Base-by-base conservation (phyloP, 1,140 invertebrate species). In the Psilanteris sp. region DNA sequence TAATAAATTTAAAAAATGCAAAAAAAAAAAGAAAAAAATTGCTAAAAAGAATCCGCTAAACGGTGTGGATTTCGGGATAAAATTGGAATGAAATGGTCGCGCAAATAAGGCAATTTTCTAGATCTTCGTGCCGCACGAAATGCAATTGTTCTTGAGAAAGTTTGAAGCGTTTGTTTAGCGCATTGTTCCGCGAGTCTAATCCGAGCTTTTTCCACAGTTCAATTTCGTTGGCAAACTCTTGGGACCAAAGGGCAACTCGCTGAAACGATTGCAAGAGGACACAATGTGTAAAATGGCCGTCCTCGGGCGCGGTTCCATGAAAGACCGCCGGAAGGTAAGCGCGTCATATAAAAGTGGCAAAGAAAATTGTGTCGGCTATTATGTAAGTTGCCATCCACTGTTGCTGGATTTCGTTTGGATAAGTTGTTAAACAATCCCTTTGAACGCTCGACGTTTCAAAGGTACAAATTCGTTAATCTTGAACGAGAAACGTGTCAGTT, bases 221-320 rank as follows among this genome's bases (percentile, higher is more conserved):
- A 97, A 98, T 87, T 98, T 97, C 89, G 95, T 97, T 72, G 96
- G 96, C 13, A 97, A 97, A 89, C 88, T 98, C 34, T 87, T 98
- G 78, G 96, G 97, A 44, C 96, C 96, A 13, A 97, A 97, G 89
- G 97, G 96, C 20, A 95, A 95, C 84, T 96, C 96, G 0, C 89
- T 98, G 84, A 97, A 97, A 83, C 91, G 95, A 61, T 89, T 98
- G 26, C 96, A 98, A 88, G 96, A 98, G 85, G 95, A 97, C 81
- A 97, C 96, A 5, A 94, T 96, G 90, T 97, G 96, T 79, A 97
- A 96, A 89, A 97, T 98, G 94, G 94, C 96, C 8, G 95, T 98
- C 20, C 90, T 98, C 4, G 97, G 97, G 4, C 91, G 94, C 79
- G 97, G 97, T 36, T 98, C 96, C 0, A 98, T 98, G 94, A 93